Percentiles rank a stretch among this genome's conserved stretches.
Conservation (phyloP, 2,888 invertebrate species). For the Rhamphomyia laevipes region DNA sequence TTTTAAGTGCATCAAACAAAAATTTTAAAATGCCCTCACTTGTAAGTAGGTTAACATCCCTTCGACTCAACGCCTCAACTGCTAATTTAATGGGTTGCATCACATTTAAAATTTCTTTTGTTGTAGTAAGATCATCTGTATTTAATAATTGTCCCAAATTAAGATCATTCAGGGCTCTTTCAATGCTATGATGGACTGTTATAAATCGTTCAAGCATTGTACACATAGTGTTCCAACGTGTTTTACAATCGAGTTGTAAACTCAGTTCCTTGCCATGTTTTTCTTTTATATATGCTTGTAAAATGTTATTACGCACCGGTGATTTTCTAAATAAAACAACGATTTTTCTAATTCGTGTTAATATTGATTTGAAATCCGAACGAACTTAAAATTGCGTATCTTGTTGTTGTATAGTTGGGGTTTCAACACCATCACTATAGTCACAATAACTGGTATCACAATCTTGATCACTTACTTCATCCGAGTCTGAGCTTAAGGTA, state of each 20-base stretch:
- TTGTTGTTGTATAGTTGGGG: no score
- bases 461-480: no score
- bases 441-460: no score
- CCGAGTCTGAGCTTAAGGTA: no score
- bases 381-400: no score
- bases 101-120: neutral
- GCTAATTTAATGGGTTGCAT: neutral
- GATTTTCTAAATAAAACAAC: neutral
- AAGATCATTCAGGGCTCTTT: neutral
- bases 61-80: neutral
- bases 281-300: constrained; percentile 1
- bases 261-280: neutral
- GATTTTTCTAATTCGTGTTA: neutral
- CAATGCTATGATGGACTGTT: neutral
- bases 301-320: neutral
- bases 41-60: constrained; percentile 1
- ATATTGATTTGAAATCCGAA: neutral
- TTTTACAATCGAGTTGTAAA: neutral
- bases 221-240: neutral
- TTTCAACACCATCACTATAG: no score
- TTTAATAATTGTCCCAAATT: neutral
- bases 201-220: neutral
- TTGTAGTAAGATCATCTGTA: neutral
- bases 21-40: constrained; percentile 2
- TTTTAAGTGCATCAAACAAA: neutral